A percentile compares a stretch with the other conserved stretches of the same genome.
These are phyloP conservation scores for Tetragonula clypearis DNA, from an alignment of 1,140 invertebrate species.

Conservation along the genomic window DNA sequence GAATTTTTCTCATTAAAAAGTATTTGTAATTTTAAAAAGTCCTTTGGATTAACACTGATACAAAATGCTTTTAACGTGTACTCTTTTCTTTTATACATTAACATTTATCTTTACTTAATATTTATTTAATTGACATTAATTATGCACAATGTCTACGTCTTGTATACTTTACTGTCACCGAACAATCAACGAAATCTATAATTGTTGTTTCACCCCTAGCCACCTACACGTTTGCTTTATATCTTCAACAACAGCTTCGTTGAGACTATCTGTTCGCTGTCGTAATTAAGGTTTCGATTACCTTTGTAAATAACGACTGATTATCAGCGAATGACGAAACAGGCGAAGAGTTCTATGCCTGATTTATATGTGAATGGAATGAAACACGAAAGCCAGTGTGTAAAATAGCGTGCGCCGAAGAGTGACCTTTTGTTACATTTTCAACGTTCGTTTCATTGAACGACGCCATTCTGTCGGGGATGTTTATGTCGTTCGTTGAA, in stretches of 20 bases:
- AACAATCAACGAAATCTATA: not conserved
- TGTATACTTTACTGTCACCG: too few species aligned
- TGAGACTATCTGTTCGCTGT: not conserved
- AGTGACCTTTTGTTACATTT: conserved; percentile 27
- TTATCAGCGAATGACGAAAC: not conserved
- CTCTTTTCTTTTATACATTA: too few species aligned
- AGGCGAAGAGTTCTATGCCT: not conserved
- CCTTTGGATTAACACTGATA: too few species aligned
- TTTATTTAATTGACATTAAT: too few species aligned
- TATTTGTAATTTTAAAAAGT: too few species aligned
- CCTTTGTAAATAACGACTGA: not conserved
- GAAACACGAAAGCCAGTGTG: not conserved
- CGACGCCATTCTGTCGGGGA: conserved; percentile 1
- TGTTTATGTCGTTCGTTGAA: conserved; percentile 35
- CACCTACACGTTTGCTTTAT: too few species aligned
- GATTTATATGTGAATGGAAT: not conserved
- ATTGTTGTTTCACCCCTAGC: too few species aligned
- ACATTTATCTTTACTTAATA: too few species aligned
- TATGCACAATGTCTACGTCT: too few species aligned
- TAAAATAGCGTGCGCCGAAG: not conserved
- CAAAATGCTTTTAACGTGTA: too few species aligned
- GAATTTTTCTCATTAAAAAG: too few species aligned
- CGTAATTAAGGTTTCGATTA: not conserved
- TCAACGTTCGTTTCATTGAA: conserved; percentile 19
- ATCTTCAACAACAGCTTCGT: not conserved